Percentiles rank a stretch among this genome's conserved stretches.
Conservation (phyloP, 37 sponge, comb jelly and placozoan genomes). For the Cladorhizidae sp. region DNA sequence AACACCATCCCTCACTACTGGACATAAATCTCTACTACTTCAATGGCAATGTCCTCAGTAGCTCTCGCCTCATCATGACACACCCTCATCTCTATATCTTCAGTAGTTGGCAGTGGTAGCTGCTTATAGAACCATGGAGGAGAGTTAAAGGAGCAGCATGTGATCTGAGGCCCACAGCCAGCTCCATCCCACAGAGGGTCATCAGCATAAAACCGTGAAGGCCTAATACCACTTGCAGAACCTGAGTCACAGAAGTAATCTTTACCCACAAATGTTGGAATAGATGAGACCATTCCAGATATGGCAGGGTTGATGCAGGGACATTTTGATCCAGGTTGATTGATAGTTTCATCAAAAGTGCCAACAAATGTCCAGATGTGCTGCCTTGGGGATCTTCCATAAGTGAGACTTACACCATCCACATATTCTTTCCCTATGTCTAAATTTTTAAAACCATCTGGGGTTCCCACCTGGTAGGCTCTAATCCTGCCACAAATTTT, state of each 20-base stretch:
- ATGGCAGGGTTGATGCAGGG: background rate
- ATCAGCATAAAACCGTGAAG: background rate
- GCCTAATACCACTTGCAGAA: background rate
- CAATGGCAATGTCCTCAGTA: background rate
- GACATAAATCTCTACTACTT: background rate
- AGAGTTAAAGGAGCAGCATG: slow-evolving; percentile 1
- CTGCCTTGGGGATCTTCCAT: slow-evolving; percentile 8
- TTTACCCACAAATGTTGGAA: background rate
- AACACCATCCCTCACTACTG: too few relatives aligned
- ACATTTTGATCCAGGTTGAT: background rate
- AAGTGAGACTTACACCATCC: slow-evolving; percentile 15
- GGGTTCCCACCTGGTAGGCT: slow-evolving; percentile 20
- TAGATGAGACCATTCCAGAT: background rate
- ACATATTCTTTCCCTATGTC: slow-evolving; percentile 7
- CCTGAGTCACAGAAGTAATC: slow-evolving; percentile 44
- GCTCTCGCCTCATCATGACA: slow-evolving; percentile 9
- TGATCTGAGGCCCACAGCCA: background rate
- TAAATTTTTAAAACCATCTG: slow-evolving; percentile 12
- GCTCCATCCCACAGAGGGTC: slow-evolving; percentile 25
- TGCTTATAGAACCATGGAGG: slow-evolving; percentile 55
- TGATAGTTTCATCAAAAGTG: background rate
- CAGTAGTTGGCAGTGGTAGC: slow-evolving; percentile 12
- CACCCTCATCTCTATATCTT: slow-evolving; percentile 45
- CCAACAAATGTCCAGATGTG: slow-evolving; percentile 56
- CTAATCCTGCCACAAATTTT: slow-evolving; percentile 35